These are phyloP conservation scores for Lissonota sp. DNA, from an alignment of 2,888 invertebrate species.

Conservation along the genomic window DNA sequence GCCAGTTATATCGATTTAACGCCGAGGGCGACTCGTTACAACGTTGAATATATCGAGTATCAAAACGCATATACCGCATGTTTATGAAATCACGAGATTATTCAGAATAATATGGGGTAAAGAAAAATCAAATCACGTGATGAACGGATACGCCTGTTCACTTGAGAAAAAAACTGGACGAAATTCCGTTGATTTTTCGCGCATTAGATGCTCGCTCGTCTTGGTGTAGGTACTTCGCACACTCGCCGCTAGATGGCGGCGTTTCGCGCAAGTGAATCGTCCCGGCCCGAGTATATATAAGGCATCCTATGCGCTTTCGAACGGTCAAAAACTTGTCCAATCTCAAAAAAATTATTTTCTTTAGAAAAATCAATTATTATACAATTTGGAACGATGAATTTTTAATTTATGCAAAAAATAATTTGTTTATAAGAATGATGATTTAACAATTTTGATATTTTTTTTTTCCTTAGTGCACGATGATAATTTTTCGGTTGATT, in stretches of 20 bases:
- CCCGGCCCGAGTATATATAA: too few species aligned
- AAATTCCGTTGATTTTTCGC: not conserved
- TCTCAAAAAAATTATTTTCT: too few species aligned
- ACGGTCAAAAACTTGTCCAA: too few species aligned
- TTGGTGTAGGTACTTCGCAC: not conserved
- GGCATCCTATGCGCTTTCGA: too few species aligned
- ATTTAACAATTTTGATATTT: too few species aligned
- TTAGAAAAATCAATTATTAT: too few species aligned
- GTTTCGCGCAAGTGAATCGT: not conserved
- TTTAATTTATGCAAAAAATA: too few species aligned
- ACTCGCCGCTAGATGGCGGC: not conserved
- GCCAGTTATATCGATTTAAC: conserved; percentile 56
- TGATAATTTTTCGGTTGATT: too few species aligned
- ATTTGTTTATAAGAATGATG: too few species aligned
- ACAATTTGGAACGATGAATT: too few species aligned
- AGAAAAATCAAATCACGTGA: not conserved
- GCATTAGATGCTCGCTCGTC: not conserved
- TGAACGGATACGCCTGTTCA: not conserved
- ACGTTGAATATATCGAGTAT: conserved; percentile 54
- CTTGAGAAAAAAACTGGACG: conserved; percentile 1
- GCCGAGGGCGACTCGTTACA: conserved; percentile 55
- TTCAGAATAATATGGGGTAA: not conserved
- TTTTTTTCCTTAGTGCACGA: too few species aligned
- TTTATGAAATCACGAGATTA: not conserved
- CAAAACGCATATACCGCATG: not conserved